Evolutionary conservation across 2,888 invertebrate genomes (phyloP), one percentile per base, ranked within the genome.

Genomic region (Strigamia maritima): DNA sequence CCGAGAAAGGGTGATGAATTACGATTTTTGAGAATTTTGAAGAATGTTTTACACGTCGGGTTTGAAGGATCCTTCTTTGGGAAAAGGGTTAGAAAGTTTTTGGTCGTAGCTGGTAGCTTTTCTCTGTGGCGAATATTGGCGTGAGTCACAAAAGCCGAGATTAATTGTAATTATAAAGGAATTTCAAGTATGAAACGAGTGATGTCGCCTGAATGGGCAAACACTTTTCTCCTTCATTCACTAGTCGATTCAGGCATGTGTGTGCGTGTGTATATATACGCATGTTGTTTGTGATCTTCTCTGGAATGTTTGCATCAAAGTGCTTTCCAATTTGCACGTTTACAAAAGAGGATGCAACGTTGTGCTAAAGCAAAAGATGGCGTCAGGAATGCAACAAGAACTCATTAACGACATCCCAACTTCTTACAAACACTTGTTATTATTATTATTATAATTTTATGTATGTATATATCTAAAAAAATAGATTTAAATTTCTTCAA

Each of bases 121-220:
- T 6, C 7, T 38, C 7, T n/a, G 44, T 12, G 44, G 44, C 10
- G 16, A 44, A 44, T 44, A 70, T 24, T 28, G 28, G 70, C 70
- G 70, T 3, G 28, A 24, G 70, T 24, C 70, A 70, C 70, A 70
- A 70, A 70, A 70, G 70, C 44, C 44, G 16, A 44, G 70, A 70
- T 70, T 70, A 70, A 70, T 70, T 70, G 24, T 70, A 70, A 70
- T 70, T 70, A 70, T n/a, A 28, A 70, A 70, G 70, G 70, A 70
- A 70, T 70, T 70, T 70, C 12, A 70, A 70, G 70, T 70, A 70
- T 70, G 70, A 70, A 28, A 24, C 70, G 24, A 70, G 70, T 10
- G 12, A 28, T n/a, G 70, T 24, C 70, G 70, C 70, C 12, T 24
- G 24, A 24, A 70, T 28, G 70, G 24, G 70, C 24, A 24, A 70